Evolutionary conservation across 2,113 vertebrate species (phyloP).

Genomic region (Heterochromis multidens): DNA sequence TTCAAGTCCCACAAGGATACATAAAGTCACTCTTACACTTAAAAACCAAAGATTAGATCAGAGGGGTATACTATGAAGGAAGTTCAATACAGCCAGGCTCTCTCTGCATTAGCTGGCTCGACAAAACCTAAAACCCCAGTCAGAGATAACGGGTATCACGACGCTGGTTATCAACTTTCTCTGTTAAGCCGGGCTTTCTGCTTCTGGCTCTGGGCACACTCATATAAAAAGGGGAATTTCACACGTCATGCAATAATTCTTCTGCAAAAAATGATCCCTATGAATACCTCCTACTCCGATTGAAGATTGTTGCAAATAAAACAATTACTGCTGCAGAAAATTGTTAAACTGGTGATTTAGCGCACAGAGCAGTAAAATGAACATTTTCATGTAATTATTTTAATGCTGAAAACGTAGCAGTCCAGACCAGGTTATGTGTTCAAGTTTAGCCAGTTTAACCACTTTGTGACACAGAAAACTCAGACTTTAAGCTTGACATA

Average conservation of each 20-base stretch:
- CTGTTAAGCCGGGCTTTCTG: background rate
- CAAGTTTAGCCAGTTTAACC: too few relatives aligned
- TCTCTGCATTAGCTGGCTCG: background rate
- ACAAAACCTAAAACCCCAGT: background rate
- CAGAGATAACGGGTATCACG: background rate
- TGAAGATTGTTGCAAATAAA: background rate
- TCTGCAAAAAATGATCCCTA: background rate
- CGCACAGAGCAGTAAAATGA: background rate
- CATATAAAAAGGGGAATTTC: background rate
- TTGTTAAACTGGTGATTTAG: background rate
- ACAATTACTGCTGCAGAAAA: background rate
- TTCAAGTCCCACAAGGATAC: background rate
- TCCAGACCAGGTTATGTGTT: too few relatives aligned
- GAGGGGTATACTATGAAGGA: background rate
- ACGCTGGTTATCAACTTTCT: background rate
- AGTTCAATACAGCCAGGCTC: background rate
- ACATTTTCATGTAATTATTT: background rate
- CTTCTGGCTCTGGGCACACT: background rate
- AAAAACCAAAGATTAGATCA: background rate
- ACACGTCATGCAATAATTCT: background rate
- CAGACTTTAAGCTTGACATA: too few relatives aligned
- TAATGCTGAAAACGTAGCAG: too few relatives aligned
- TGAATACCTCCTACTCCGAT: background rate
- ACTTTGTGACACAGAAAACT: too few relatives aligned
- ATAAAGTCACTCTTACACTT: background rate